A percentile compares a stretch with the other conserved stretches of the same genome.
phyloP scores from a whole-genome alignment of 2,888 invertebrate species.

The Idaea aversata region DNA sequence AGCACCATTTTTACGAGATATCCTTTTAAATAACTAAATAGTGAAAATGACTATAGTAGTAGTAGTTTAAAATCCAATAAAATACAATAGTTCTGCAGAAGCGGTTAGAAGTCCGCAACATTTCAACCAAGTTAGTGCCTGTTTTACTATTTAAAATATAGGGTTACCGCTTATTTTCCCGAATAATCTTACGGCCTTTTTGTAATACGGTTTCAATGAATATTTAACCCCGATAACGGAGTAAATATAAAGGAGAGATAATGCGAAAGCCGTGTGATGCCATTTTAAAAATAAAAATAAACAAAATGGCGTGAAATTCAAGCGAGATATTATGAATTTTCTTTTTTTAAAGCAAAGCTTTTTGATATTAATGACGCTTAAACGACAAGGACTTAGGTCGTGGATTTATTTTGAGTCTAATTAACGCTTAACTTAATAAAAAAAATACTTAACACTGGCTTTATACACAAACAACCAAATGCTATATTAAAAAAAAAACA shows the following conservation, averaged over 20 bases:
- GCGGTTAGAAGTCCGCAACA: background rate
- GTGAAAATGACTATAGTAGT: background rate
- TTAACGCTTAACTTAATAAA: no score
- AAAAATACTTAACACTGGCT: no score
- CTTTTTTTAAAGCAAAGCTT: background rate
- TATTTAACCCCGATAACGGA: background rate
- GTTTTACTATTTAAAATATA: background rate
- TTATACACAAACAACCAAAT: no score
- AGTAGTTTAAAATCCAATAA: background rate
- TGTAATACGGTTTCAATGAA: background rate
- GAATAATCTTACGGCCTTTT: background rate
- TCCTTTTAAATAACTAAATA: no score
- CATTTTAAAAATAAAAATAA: background rate
- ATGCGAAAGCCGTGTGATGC: background rate
- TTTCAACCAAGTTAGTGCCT: background rate
- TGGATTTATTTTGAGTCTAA: no score
- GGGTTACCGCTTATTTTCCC: background rate
- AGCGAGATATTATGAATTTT: background rate
- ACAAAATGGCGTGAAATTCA: background rate
- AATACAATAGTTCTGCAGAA: background rate
- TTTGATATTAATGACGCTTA: background rate
- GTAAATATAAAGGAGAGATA: background rate
- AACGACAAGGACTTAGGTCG: no score
- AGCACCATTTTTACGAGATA: no score
- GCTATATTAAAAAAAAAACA: no score